Conservation (phyloP, 2,113 vertebrate species). For the Entelurus aequoreus region DNA sequence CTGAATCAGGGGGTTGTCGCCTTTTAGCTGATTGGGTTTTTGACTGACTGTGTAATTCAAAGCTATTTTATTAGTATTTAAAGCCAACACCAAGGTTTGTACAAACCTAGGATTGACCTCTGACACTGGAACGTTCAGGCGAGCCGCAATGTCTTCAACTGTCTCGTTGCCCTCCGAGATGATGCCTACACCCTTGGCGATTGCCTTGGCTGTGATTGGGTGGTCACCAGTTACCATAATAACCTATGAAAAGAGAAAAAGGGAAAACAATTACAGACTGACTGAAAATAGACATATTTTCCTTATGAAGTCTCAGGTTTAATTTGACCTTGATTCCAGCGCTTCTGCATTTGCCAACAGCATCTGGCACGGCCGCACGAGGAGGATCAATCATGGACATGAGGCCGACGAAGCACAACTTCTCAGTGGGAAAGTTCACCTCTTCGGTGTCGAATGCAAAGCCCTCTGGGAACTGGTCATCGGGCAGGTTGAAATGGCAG, state of each 20-base stretch:
- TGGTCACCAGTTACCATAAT: conserved; percentile 95
- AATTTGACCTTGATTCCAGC: conserved; percentile 86
- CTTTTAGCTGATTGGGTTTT: conserved; percentile 27
- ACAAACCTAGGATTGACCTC: conserved; percentile 86
- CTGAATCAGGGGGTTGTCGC: conserved; percentile 22
- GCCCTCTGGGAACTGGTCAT: conserved; percentile 79
- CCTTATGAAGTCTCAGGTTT: neutral
- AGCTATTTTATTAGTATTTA: neutral
- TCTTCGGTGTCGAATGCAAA: conserved; percentile 84
- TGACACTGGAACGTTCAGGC: conserved; percentile 83
- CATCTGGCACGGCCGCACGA: conserved; percentile 82
- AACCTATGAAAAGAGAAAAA: conserved; percentile 65
- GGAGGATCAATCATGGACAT: conserved; percentile 93
- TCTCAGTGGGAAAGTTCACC: conserved; percentile 83
- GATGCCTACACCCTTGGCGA: conserved; percentile 91
- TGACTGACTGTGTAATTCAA: neutral
- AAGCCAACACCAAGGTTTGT: too few species aligned
- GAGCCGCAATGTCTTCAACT: conserved; percentile 85
- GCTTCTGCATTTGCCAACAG: conserved; percentile 88
- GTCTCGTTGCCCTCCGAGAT: conserved; percentile 94
- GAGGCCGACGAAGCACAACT: conserved; percentile 88
- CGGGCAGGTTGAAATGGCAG: conserved; percentile 78
- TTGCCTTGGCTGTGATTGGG: conserved; percentile 92
- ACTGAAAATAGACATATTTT: too few species aligned
- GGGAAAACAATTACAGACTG: neutral